Evolutionary conservation across 1,140 invertebrate genomes (phyloP).

Genomic region (Camponotus floridanus): DNA sequence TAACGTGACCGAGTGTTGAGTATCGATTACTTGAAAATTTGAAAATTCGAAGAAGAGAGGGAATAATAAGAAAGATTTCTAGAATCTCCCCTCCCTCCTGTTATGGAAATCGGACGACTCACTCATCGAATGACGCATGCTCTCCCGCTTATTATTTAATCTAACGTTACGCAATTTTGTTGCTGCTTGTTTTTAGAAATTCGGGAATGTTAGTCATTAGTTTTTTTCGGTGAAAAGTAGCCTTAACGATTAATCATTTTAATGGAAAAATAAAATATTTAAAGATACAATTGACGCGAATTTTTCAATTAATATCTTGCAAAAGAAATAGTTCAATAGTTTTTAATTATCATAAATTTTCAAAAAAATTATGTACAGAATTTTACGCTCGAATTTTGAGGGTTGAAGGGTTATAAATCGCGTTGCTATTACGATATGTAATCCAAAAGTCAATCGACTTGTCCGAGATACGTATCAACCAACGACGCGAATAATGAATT

Average conservation of each 20-base stretch:
- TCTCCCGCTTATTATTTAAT: conserved; percentile 25
- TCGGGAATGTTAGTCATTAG: conserved; percentile 45
- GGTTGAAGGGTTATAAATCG: neutral
- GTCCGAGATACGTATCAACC: neutral
- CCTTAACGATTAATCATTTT: too few relatives aligned
- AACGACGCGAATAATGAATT: conserved; percentile 15
- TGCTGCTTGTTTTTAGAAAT: conserved; percentile 29
- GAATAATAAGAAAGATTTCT: neutral
- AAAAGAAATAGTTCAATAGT: too few relatives aligned
- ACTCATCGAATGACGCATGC: conserved; percentile 6
- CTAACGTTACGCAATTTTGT: conserved; percentile 13
- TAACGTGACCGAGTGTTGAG: neutral
- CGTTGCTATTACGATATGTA: neutral
- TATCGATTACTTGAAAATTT: neutral
- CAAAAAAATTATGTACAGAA: too few relatives aligned
- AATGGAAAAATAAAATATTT: neutral
- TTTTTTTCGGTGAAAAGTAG: neutral
- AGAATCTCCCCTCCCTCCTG: neutral
- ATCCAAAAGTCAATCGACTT: conserved; percentile 8
- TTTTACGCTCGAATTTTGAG: neutral
- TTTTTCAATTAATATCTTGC: neutral
- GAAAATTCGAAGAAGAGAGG: neutral
- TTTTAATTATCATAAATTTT: too few relatives aligned
- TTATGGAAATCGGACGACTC: conserved; percentile 57
- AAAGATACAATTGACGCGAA: neutral